A percentile compares a stretch with the other conserved stretches of the same genome.
phyloP scores from a whole-genome alignment of 1,140 invertebrate genomes.

The Frieseomelitta varia region DNA sequence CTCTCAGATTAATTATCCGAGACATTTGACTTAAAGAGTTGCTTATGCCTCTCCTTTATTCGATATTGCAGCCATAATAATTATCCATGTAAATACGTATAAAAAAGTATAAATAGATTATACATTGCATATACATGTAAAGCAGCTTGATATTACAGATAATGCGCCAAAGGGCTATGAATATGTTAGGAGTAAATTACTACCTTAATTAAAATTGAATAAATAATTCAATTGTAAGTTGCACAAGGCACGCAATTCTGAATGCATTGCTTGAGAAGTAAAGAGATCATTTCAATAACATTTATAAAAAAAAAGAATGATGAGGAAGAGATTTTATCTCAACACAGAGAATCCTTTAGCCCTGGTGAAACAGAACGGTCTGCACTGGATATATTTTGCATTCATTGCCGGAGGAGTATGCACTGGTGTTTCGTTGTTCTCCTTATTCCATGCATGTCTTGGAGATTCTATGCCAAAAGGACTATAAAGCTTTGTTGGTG shows the following conservation, averaged over 20 bases:
- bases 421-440: conserved; percentile 64
- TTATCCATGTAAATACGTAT: conserved; percentile 63
- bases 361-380: conserved; percentile 72
- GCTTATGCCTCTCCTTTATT: conserved; percentile 24
- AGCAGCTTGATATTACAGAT: conserved; percentile 42
- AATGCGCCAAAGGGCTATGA: conserved; percentile 11
- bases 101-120: conserved; percentile 63
- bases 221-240: conserved; percentile 50
- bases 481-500: conserved; percentile 86
- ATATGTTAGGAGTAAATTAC: neutral
- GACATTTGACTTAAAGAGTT: neutral
- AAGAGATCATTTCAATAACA: conserved; percentile 43
- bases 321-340: conserved; percentile 64
- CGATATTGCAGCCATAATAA: conserved; percentile 43
- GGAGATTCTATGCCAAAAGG: conserved; percentile 86
- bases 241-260: conserved; percentile 56
- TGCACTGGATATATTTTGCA: conserved; percentile 54
- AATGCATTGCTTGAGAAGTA: conserved; percentile 40
- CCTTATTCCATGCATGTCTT: conserved; percentile 75
- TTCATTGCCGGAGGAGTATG: conserved; percentile 35
- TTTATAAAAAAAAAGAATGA: neutral
- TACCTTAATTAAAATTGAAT: conserved; percentile 37
- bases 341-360: conserved; percentile 72
- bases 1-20: neutral
- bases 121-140: conserved; percentile 32